Base-by-base conservation (phyloP, 2,888 invertebrate species). In the Nowickia ferox region DNA sequence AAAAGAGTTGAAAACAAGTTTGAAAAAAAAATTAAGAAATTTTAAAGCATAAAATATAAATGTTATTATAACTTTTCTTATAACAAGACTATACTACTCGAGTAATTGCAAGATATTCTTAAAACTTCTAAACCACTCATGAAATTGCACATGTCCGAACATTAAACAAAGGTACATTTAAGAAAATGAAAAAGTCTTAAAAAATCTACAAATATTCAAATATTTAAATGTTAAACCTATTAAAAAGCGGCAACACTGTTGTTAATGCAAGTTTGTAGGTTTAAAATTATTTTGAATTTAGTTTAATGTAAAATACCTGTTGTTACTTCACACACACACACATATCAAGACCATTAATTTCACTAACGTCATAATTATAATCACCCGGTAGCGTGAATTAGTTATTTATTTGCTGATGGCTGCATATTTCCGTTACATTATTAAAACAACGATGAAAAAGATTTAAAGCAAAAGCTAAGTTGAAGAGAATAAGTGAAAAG, bases 401-500 rank as follows among this genome's bases (percentile, higher is more conserved):
- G 6, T 46, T 66, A 68, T 68, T 75, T 74, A 30, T 22, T 44
- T 55, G 51, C 46, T 69, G 61, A 61, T 61, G 53, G 61, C 55
- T 68, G 51, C 61, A 61, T 63, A 71, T 65, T 76, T 82, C 63
- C 82, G 42, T 42, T 17, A 63, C 40, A 61, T 55, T 63, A 69
- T 55, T 44, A 15, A 63, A 38, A 44, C 19, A 51, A 63, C 38
- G 53, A 38, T 10, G 17, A 55, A 48, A 57, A 11, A 17, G 17
- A 40, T 15, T 66, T 46, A 19, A 17, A 48, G 22, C 15, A 13
- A 68, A 40, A 44, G 6, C 11, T 9, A 19, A 2, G 17, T 1
- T 19, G 4, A 10, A 53, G 5, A 19, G 19, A 53, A 9, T 51
- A 9, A 10, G 2, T 9, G 2, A 2, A 10, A 17, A 51, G 19